Evolutionary conservation across 2,113 vertebrate genomes (phyloP), one percentile per base, ranked within the genome.

Genomic region (Coptodon rendalli): DNA sequence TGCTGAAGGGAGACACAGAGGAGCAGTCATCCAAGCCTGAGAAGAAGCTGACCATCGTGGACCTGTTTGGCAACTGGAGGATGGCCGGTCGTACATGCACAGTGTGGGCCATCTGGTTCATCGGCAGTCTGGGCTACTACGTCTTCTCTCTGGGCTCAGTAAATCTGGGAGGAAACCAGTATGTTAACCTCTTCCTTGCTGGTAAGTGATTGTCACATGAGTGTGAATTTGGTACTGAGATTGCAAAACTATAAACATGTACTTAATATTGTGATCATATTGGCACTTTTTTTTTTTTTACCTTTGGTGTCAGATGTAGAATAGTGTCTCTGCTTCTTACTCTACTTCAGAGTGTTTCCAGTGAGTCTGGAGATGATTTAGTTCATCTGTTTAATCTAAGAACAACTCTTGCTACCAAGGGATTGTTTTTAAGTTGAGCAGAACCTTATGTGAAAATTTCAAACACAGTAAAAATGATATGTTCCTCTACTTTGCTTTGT

Each of bases 51-150:
- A 97, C 91, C 85, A 96, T 98, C 83, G 91, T 97, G 93, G 97
- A 98, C 86, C 96, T 99, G 52, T 99, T 99, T 85, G 91, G 95
- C 68, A 96, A 96, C 84, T 97, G 97, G 96, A 96, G 93, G 82
- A 97, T 99, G 95, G 94, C 96, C 5, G 94, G 92, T 40, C 97
- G 98, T 29, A 98, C 98, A 1, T 94, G 97, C 90, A 97, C 96
- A 6, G 95, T 99, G 79, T 99, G 98, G 98, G 96, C 99, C 80
- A 96, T 98, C 91, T 99, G 98, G 98, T 98, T 99, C 92, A 97
- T 98, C 2, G 97, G 97, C 85, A 98, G 98, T 90, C 96, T 99
- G 87, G 98, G 98, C 57, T 99, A 98, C 94, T 99, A 99, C 3
- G 96, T 97, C 29, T 98, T 98, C 91, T 98, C 97, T 86, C 93